These are phyloP conservation scores for Tetragonula clypearis DNA, from an alignment of 1,140 invertebrate species.

Conservation along the genomic window DNA sequence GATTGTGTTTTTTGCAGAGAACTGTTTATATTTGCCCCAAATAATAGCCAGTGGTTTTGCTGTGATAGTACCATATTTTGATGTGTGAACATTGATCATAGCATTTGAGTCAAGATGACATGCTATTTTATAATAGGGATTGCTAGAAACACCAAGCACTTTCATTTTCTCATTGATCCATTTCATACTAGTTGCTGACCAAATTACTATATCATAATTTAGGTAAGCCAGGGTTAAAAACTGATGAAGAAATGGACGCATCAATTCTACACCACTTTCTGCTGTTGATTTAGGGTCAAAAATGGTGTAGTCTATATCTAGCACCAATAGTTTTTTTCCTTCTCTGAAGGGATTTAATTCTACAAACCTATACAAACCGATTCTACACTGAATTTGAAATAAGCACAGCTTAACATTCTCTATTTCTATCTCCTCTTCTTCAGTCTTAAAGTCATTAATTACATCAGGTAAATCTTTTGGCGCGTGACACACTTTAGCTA, in stretches of 20 bases:
- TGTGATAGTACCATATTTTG: slow-evolving; percentile 94
- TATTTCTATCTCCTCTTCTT: slow-evolving; percentile 93
- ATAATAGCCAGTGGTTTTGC: slow-evolving; percentile 98
- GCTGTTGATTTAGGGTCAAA: slow-evolving; percentile 97
- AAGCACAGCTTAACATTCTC: slow-evolving; percentile 91
- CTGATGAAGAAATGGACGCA: slow-evolving; percentile 97
- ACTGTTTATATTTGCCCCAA: slow-evolving; percentile 97
- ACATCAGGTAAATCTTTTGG: slow-evolving; percentile 92
- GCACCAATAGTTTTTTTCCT: slow-evolving; percentile 93
- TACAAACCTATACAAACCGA: slow-evolving; percentile 93
- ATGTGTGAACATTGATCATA: slow-evolving; percentile 96
- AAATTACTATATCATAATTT: slow-evolving; percentile 93
- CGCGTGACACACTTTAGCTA: slow-evolving; percentile 89
- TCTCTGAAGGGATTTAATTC: slow-evolving; percentile 90
- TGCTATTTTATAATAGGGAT: slow-evolving; percentile 95
- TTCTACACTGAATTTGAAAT: slow-evolving; percentile 90
- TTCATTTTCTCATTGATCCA: slow-evolving; percentile 99
- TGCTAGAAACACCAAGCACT: slow-evolving; percentile 90
- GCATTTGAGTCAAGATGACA: slow-evolving; percentile 95
- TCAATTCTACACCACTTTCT: slow-evolving; percentile 93
- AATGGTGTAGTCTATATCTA: slow-evolving; percentile 98
- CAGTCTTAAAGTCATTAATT: slow-evolving; percentile 93
- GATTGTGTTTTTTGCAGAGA: slow-evolving; percentile 95
- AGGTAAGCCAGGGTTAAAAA: slow-evolving; percentile 96
- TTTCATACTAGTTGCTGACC: slow-evolving; percentile 98